Base-by-base conservation (phyloP, 2,113 vertebrate species). In the Callorhinus ursinus region DNA sequence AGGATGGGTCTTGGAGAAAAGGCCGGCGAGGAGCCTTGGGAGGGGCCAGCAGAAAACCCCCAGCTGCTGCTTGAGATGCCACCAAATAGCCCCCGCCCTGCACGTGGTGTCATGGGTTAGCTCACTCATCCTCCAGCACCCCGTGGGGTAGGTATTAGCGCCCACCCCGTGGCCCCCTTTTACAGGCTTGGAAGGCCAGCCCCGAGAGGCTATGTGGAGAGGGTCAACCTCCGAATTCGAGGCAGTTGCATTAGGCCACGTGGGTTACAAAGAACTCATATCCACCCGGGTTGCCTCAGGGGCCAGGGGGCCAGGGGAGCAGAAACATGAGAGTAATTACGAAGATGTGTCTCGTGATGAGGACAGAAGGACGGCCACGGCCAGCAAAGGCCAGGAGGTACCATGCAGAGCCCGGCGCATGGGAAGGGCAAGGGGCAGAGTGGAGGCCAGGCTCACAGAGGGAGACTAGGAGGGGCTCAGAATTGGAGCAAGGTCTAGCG, bases 141-240 rank as follows among this genome's bases (percentile, higher is more conserved):
- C 28, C 22, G 12, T 7, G 42, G 61, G 8, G 22, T 8, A 8
- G 53, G 24, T 14, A 12, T 69, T 4, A 49, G 28, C 15, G 28
- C 10, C 46, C 3, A 28, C 31, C 18, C n/a, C 4, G 8, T 4
- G 2, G 0, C 16, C 42, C 28, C 55, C 24, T 18, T 39, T 88
- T 18, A 18, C 1, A 24, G 49, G 59, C 46, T 24, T 13, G 21
- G n/a, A 28, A 4, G 16, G 12, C 0, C 0, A n/a, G 10, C 12
- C 39, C 49, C 3, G 51, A 39, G 26, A 57, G 36, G 16, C 26
- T 10, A 0, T 9, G 9, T 5, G 9, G 19, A 4, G 1, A 61
- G 7, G 55, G 24, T 57, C 21, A 82, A 22, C 13, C 55, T 46
- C 49, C 3, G 2, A 36, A 7, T 4, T 2, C 2, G 22, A 74